A percentile compares a stretch with the other conserved stretches of the same genome.
These are phyloP conservation scores for Crambe crambe DNA, from an alignment of 37 sponge, comb jelly and placozoan species.

Conservation along the genomic window DNA sequence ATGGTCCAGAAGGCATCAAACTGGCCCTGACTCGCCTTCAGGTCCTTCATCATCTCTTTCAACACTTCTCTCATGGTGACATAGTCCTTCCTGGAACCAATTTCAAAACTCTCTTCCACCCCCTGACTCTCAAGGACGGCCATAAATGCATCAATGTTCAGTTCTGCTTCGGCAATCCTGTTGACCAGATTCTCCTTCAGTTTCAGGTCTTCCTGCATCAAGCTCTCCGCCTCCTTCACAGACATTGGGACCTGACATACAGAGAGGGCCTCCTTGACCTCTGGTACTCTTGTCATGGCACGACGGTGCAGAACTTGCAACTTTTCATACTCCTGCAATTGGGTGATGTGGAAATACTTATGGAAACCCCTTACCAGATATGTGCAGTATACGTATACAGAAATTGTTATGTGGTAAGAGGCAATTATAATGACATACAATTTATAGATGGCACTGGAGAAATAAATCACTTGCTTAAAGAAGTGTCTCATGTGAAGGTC, in stretches of 20 bases:
- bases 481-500: too few species aligned
- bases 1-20: conserved; percentile 64
- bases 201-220: conserved; percentile 61
- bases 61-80: conserved; percentile 40
- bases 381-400: too few species aligned
- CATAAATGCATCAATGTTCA: conserved; percentile 33
- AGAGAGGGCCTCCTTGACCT: conserved; percentile 25
- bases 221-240: conserved; percentile 69
- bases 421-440: too few species aligned
- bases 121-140: conserved; percentile 2
- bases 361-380: too few species aligned
- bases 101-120: neutral
- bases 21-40: conserved; percentile 31
- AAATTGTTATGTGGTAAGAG: too few species aligned
- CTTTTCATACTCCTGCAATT: conserved; percentile 50
- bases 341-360: too few species aligned
- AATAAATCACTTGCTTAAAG: too few species aligned
- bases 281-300: conserved; percentile 14
- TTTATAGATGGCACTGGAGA: too few species aligned
- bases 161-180: conserved; percentile 46
- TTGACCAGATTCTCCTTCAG: conserved; percentile 66
- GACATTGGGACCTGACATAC: conserved; percentile 16
- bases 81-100: conserved; percentile 15
- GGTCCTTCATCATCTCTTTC: conserved; percentile 24
- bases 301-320: conserved; percentile 6